Evolutionary conservation across 2,113 vertebrate species (phyloP).

Genomic region (Rhodinocichla rosea): DNA sequence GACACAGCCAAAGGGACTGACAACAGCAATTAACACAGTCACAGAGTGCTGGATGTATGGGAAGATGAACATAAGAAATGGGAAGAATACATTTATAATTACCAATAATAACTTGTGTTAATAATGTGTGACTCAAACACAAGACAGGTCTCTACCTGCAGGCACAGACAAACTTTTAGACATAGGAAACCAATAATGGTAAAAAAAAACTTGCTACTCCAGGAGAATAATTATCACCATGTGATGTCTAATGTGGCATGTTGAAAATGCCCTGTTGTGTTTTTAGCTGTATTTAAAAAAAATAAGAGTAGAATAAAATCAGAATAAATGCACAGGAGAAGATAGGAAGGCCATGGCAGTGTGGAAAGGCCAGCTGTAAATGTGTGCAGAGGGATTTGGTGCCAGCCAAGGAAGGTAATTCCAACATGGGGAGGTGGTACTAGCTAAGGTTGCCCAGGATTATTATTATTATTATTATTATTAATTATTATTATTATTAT

Average conservation of each 20-base stretch:
- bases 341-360: rapidly evolving
- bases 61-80: not conserved
- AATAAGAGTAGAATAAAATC: not conserved
- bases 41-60: not conserved
- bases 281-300: not conserved
- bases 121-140: not conserved
- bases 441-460: not conserved
- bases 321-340: not conserved
- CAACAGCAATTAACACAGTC: not conserved
- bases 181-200: not conserved
- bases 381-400: not conserved
- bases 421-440: not conserved
- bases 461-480: not conserved
- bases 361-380: not conserved
- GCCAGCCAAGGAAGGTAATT: not conserved
- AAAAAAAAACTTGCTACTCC: not conserved
- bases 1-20: not conserved
- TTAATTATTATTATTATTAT: not conserved
- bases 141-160: not conserved
- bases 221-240: not conserved
- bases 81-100: not conserved
- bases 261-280: not conserved
- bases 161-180: not conserved
- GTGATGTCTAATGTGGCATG: not conserved
- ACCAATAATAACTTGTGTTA: conserved; percentile 2